phyloP scores from a whole-genome alignment of 1,140 invertebrate species.

The Laodelphax striatellus region DNA sequence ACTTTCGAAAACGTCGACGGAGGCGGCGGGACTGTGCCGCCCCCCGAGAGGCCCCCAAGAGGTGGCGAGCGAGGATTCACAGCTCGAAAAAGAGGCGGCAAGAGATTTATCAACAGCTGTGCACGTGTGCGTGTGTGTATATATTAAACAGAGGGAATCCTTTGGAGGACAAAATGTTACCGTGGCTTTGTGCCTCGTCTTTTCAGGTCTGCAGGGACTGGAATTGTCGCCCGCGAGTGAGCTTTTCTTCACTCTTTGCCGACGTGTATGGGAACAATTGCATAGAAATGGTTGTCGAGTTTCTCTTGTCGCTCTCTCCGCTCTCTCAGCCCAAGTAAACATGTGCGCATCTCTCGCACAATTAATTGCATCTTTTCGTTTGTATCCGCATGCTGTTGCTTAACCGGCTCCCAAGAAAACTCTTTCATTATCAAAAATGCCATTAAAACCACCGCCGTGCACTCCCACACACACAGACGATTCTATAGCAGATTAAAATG shows the following conservation, averaged over 20 bases:
- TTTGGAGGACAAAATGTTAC: neutral
- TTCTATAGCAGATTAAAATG: too few relatives aligned
- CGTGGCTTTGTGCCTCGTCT: neutral
- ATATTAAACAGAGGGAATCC: neutral
- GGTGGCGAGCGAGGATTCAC: neutral
- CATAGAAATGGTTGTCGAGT: neutral
- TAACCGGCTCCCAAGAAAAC: too few relatives aligned
- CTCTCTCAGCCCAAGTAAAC: too few relatives aligned
- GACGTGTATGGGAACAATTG: neutral
- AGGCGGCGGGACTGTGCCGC: neutral
- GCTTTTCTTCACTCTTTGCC: constrained; percentile 1
- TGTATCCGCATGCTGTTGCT: too few relatives aligned
- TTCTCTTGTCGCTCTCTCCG: neutral
- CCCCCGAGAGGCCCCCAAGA: neutral
- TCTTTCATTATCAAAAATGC: too few relatives aligned
- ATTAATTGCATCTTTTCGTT: too few relatives aligned
- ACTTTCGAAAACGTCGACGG: neutral
- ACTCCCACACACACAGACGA: too few relatives aligned
- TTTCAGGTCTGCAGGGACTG: constrained; percentile 1
- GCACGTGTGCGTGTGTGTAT: neutral
- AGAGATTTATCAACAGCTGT: neutral
- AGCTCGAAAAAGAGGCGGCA: neutral
- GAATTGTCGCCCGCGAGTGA: neutral
- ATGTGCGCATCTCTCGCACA: too few relatives aligned
- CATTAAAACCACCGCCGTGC: too few relatives aligned